Base-by-base conservation (phyloP, 2,113 vertebrate genomes). In the Puntigrus tetrazona region DNA sequence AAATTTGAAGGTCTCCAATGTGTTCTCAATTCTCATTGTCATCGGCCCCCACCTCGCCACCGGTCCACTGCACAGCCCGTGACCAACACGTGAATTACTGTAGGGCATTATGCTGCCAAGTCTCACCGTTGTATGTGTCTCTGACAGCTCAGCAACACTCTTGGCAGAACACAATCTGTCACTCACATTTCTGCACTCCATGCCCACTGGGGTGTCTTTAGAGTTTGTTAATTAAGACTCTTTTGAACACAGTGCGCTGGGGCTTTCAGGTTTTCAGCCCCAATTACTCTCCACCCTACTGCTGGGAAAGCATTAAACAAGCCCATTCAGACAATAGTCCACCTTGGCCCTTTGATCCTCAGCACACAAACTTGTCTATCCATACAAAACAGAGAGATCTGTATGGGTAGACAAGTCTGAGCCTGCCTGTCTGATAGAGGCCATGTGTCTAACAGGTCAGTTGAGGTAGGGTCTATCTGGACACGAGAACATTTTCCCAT, bases 211-310 rank as follows among this genome's bases (percentile, higher is more conserved):
- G 34, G 47, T 41, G 36, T 76, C 70, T 59, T 25, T 72, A 52
- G 20, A 72, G 38, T 57, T 84, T 75, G 41, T 57, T 88, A 86
- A 80, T 65, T 75, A 83, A 63, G 25, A 7, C 29, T 22, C 7
- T 63, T 25, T 73, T 69, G 72, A 57, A 67, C 47, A 69, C 13
- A 36, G 14, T 45, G 36, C 55, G 50, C 82, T 59, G n/a, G 63
- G 3, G 14, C 41, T 82, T 74, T 45, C 14, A 20, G 2, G 18
- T 31, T 31, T 25, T 69, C n/a, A 36, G 50, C 31, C 41, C 69
- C 82, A 89, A 86, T 88, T 86, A 84, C 29, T 47, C 27, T 41
- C 27, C n/a, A 27, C 41, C 74, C 72, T 55, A 83, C 41, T 75
- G 67, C 73, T 89, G 75, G 27, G 81, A 83, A 89, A 78, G 29